Evolutionary conservation across 2,113 vertebrate species (phyloP), one percentile per base, ranked within the genome.

Genomic region (Eulemur macaco): DNA sequence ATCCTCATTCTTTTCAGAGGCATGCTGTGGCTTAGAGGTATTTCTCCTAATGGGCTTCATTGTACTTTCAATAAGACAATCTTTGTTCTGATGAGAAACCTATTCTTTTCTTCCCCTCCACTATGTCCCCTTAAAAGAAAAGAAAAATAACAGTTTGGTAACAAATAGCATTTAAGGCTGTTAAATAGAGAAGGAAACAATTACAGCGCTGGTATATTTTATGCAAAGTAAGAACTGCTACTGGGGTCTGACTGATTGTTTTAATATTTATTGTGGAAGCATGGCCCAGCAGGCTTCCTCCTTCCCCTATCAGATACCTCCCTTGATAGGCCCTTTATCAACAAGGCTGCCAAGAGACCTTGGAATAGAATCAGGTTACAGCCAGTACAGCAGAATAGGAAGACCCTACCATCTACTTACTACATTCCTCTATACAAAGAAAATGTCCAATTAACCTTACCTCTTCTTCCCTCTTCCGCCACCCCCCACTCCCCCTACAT

Each of bases 121-220:
- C 74, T 86, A 74, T 89, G 78, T 45, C 34, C 86, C 54, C 80
- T 94, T 85, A 76, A 92, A 92, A 97, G 37, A 95, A 96, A 89
- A 86, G 93, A 94, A 96, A 97, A 97, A 90, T 68, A 92, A 20
- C 93, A 94, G 86, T 96, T 95, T 97, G 91, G 76, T 88, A 97
- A 95, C 84, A 95, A 97, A 92, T 34, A 97, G 66, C 93, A 94
- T 63, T 97, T 96, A 96, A 93, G 91, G 92, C 23, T 84, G 78
- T 94, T 96, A 96, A 95, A 89, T 3, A 95, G 86, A 95, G 69
- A 96, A 68, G 34, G 86, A 96, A 96, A 86, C 76, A 96, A 96
- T 93, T 94, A 98, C 54, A 76, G 86, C 42, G 86, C 58, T 95
- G 89, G 76, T 95, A 58, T 87, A 87, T 84, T 95, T 96, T 96